Percentiles rank a stretch among this genome's conserved stretches.
These are phyloP conservation scores for Prionailurus bengalensis DNA, from an alignment of 2,113 vertebrate genomes.

Conservation along the genomic window DNA sequence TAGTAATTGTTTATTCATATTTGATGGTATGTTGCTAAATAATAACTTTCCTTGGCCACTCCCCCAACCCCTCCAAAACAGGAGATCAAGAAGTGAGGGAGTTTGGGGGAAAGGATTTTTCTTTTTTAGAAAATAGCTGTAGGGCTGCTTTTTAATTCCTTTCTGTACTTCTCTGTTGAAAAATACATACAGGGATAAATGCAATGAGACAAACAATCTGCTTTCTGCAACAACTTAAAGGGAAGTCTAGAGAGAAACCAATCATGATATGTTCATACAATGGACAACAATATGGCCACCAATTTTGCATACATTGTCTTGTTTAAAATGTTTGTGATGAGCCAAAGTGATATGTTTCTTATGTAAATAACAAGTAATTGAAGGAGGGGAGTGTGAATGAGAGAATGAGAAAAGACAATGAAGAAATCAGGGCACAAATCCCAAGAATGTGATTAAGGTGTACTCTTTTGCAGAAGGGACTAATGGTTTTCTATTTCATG, in stretches of 20 bases:
- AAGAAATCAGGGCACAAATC: not conserved
- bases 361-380: not conserved
- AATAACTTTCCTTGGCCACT: not conserved
- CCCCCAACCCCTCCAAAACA: not conserved
- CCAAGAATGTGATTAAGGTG: not conserved
- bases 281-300: not conserved
- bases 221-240: not conserved
- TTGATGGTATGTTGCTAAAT: not conserved
- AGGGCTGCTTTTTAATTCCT: not conserved
- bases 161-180: not conserved
- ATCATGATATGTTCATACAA: not conserved
- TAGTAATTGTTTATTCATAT: not conserved
- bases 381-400: not conserved
- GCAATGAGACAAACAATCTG: not conserved
- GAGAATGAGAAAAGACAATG: not conserved
- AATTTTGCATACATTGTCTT: not conserved
- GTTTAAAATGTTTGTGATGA: not conserved
- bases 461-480: not conserved
- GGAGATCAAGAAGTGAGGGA: not conserved
- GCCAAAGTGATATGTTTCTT: not conserved
- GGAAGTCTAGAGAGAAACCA: not conserved
- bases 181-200: not conserved
- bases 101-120: not conserved
- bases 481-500: not conserved
- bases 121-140: not conserved